Conservation (phyloP, 2,797 vertebrate genomes). For the Argyrosomus regius region DNA sequence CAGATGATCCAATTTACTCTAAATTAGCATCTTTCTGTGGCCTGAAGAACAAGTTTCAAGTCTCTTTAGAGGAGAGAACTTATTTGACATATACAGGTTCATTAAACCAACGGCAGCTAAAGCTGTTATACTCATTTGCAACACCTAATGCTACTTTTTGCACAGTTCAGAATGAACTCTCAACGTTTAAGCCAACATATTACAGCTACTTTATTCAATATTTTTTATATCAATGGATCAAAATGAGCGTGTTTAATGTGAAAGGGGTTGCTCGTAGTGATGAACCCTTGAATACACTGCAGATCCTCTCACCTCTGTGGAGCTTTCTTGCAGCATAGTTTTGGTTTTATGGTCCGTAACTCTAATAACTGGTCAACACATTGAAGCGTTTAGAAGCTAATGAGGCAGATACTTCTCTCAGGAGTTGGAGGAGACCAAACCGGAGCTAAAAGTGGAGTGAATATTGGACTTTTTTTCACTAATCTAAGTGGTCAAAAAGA, state of each 20-base stretch:
- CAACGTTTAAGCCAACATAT: not conserved
- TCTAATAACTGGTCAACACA: not conserved
- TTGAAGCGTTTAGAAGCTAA: not conserved
- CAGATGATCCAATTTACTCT: constrained; percentile 33
- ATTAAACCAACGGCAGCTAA: constrained; percentile 18
- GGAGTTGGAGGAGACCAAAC: not conserved
- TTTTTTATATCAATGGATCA: not conserved
- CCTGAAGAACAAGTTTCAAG: constrained; percentile 11
- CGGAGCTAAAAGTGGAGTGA: not conserved
- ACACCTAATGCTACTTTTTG: no score
- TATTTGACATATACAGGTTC: constrained; percentile 17
- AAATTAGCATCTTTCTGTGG: constrained; percentile 19
- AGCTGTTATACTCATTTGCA: not conserved
- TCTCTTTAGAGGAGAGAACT: not conserved
- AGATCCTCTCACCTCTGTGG: not conserved
- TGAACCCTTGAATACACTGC: not conserved
- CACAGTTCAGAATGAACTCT: not conserved
- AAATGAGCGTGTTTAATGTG: not conserved
- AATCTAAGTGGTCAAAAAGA: not conserved
- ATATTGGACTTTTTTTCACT: not conserved
- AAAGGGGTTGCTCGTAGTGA: no score
- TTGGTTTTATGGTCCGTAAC: not conserved
- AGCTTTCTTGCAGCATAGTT: not conserved
- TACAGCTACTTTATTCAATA: not conserved
- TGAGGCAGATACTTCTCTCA: not conserved